Base-by-base conservation (phyloP, 2,797 vertebrate genomes). In the Nothura maculosa region DNA sequence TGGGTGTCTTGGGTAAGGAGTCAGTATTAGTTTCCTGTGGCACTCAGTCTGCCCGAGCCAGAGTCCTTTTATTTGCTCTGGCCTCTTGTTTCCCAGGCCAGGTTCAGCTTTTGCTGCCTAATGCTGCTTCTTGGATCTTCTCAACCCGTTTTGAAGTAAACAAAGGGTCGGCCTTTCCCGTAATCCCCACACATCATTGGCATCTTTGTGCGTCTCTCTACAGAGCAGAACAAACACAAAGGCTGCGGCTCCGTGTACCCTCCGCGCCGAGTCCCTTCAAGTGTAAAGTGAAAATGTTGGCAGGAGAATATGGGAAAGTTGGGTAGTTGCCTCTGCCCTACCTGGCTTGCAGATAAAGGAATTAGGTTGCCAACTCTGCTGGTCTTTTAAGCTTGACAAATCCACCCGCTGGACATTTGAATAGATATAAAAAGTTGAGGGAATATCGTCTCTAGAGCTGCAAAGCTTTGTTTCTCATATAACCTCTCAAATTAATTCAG, bases 291-390 rank as follows among this genome's bases (percentile, higher is more conserved):
- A 87, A 93, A 93, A 47, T 15, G 40, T 57, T 93, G 92, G 95
- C 93, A 94, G 60, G 32, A 73, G 70, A 58, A 36, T 25, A 16
- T 0, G 22, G 87, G 79, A 54, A 87, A 85, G 38, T 54, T 81
- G 91, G 83, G 87, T 9, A 21, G 57, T 19, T 58, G 87, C 76
- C 95, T 66, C 85, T 69, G 82, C 85, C 85, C 87, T 89, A 94
- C 92, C 95, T 96, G 95, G 93, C 93, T 76, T 63, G 73, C n/a
- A 50, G 82, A 95, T 91, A 94, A 95, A 96, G 73, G 87, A 87
- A 81, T 68, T 16, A 20, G 60, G 12, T 57, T 76, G 82, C 90
- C 90, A 74, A 87, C 76, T 2, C 90, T 82, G 64, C 76, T 52
- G 34, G 82, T 7, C 90, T 84, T 94, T 55, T 28, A 72, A 89